phyloP scores from a whole-genome alignment of 2,797 vertebrate species.

The Nyctibius grandis region DNA sequence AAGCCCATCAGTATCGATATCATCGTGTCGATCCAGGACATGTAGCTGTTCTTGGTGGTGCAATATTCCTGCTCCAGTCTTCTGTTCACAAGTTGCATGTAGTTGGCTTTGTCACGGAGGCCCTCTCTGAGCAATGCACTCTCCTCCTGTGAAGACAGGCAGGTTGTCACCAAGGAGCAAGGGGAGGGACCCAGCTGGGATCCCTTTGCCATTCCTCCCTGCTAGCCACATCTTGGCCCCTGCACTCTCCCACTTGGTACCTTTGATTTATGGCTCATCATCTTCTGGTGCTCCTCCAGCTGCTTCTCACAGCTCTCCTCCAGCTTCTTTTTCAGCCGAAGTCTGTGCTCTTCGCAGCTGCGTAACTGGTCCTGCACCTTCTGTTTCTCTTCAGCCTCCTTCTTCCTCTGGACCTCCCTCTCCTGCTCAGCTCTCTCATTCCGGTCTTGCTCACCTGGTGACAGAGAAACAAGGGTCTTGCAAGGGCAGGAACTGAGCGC shows the following conservation, averaged over 20 bases:
- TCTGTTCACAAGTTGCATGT: background rate
- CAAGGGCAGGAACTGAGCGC: no score
- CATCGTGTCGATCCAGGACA: no score
- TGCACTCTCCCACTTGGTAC: background rate
- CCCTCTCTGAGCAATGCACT: background rate
- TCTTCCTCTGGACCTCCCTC: background rate
- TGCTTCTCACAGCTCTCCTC: fast-evolving
- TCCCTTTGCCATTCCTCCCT: background rate
- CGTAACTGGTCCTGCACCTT: background rate
- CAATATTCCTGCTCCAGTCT: background rate
- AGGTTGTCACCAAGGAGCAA: background rate
- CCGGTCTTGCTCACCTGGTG: background rate
- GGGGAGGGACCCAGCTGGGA: background rate
- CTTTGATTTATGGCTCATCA: background rate
- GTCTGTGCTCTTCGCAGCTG: background rate
- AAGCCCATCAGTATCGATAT: no score
- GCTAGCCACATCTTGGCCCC: background rate
- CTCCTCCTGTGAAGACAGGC: background rate
- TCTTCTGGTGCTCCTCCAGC: background rate
- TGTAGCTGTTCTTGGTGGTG: no score
- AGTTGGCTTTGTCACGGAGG: no score
- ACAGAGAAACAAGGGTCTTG: background rate
- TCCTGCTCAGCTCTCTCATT: background rate
- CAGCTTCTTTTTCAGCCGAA: background rate
- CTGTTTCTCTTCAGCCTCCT: background rate